phyloP scores from a whole-genome alignment of 2,888 invertebrate species.

The Rhagonycha lutea region DNA sequence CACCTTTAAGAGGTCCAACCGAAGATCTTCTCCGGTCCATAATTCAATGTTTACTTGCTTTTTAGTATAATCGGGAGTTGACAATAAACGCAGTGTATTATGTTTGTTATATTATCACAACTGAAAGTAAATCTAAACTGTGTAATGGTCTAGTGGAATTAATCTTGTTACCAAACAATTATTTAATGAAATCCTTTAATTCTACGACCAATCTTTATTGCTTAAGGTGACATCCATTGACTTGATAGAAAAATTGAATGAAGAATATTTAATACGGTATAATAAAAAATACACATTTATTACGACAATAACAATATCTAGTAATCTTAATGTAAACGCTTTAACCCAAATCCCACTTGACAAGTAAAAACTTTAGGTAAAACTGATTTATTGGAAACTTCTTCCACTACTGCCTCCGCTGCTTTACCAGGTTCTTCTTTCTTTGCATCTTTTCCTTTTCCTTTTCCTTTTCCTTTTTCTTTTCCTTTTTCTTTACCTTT shows the following conservation, averaged over 20 bases:
- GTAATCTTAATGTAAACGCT: slow-evolving; percentile 16
- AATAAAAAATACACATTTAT: background rate
- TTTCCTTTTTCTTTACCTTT: slow-evolving; percentile 15
- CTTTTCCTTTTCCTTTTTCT: slow-evolving; percentile 22
- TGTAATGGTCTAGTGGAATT: background rate
- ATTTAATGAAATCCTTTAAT: slow-evolving; percentile 18
- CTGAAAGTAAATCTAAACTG: background rate
- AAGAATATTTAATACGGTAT: background rate
- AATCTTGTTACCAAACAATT: slow-evolving; percentile 21
- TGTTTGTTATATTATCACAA: background rate
- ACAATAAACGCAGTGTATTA: background rate
- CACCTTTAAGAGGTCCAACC: slow-evolving; percentile 13
- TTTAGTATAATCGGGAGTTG: background rate
- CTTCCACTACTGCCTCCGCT: background rate
- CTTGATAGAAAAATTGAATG: slow-evolving; percentile 19
- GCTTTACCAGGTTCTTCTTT: slow-evolving; percentile 15
- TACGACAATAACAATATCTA: background rate
- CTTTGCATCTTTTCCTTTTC: background rate
- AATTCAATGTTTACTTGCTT: background rate
- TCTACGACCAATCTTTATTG: slow-evolving; percentile 17
- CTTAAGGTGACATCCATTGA: slow-evolving; percentile 8
- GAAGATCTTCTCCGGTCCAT: slow-evolving; percentile 23
- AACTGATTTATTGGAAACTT: slow-evolving; percentile 15
- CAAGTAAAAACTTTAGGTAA: slow-evolving; percentile 60
- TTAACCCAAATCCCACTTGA: slow-evolving; percentile 50